Percentiles rank a stretch among this genome's conserved stretches.
phyloP scores from a whole-genome alignment of 2,113 vertebrate species.

The Brachypodius melanocephalos region DNA sequence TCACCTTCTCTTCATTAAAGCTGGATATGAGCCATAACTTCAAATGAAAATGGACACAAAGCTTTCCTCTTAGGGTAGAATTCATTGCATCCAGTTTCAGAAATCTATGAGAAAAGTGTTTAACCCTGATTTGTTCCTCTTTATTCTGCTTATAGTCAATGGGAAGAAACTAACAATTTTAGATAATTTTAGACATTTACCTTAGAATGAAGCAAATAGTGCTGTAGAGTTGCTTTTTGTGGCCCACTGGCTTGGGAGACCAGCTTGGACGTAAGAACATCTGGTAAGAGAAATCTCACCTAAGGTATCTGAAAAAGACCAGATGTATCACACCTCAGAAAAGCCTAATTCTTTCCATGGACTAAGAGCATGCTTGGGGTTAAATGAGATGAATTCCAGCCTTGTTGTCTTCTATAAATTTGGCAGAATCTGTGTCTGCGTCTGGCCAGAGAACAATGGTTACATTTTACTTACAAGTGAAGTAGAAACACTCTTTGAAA shows the following conservation, averaged over 20 bases:
- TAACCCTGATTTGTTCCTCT: not conserved
- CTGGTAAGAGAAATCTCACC: conserved; percentile 12
- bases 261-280: not conserved
- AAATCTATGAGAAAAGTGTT: not conserved
- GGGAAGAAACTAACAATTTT: not conserved
- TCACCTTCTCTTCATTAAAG: not conserved
- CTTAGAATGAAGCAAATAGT: not conserved
- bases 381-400: conserved; percentile 40
- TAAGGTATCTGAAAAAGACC: conserved; percentile 1
- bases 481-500: conserved; percentile 39
- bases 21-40: not conserved
- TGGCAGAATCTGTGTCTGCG: not conserved
- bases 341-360: conserved; percentile 5
- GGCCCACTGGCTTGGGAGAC: not conserved
- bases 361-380: not conserved
- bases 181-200: not conserved
- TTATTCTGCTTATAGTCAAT: not conserved
- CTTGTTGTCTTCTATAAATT: conserved; percentile 23
- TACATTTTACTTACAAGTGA: not conserved
- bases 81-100: not conserved
- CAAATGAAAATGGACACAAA: not conserved
- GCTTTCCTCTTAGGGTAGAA: not conserved
- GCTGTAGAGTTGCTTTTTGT: not conserved
- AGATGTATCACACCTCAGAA: not conserved
- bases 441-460: conserved; percentile 22